These are phyloP conservation scores for Coptodon rendalli DNA, from an alignment of 2,113 vertebrate species.

Conservation along the genomic window DNA sequence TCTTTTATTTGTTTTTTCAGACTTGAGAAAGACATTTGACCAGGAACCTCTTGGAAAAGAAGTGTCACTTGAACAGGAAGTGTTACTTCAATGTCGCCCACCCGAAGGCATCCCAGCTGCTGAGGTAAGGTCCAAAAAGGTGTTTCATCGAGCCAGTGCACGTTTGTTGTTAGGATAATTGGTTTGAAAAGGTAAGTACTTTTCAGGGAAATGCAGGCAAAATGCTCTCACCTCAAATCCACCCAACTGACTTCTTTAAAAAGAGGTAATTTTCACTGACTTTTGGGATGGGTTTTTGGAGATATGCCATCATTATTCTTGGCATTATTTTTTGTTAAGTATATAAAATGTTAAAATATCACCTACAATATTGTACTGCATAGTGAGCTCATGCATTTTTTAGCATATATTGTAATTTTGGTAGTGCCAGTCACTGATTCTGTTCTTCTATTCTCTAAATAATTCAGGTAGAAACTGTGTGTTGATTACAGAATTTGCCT, in stretches of 20 bases:
- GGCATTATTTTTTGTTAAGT: background rate
- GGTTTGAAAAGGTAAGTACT: background rate
- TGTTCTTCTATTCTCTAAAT: background rate
- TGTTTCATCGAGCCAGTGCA: background rate
- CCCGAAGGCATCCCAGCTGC: conserved; percentile 95
- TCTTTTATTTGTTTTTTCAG: conserved; percentile 56
- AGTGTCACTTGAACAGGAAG: conserved; percentile 92
- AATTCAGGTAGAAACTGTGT: background rate
- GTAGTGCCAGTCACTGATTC: background rate
- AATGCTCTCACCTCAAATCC: conserved; percentile 9
- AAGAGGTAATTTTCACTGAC: conserved; percentile 11
- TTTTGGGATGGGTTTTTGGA: background rate
- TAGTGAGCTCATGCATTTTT: background rate
- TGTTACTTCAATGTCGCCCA: conserved; percentile 92
- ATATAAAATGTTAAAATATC: background rate
- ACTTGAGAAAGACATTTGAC: conserved; percentile 94
- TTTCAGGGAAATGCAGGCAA: background rate
- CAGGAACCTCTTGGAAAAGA: conserved; percentile 96
- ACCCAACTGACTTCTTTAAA: conserved; percentile 21
- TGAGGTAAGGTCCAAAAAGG: conserved; percentile 75
- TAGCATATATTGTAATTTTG: background rate
- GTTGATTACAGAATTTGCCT: background rate
- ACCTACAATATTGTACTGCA: background rate
- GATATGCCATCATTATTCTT: background rate
- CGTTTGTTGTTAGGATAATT: background rate